Conservation (phyloP, 2,797 vertebrate genomes). For the Furcifer pardalis region DNA sequence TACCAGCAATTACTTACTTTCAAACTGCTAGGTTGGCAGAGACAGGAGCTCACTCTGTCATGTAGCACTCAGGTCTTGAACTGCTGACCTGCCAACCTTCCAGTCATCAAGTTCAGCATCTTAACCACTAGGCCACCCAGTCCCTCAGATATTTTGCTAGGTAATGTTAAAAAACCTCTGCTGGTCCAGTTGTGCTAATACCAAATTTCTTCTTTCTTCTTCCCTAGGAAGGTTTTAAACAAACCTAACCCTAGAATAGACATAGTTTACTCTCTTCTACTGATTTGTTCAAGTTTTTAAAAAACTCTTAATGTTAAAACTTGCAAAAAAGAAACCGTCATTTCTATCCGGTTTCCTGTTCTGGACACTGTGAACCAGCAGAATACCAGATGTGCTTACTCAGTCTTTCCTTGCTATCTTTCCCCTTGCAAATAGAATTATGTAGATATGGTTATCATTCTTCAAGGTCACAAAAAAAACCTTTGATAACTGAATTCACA, state of each 20-base stretch:
- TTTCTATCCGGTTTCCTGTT: too few relatives aligned
- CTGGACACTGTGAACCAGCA: not conserved
- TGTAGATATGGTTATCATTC: not conserved
- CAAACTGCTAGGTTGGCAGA: too few relatives aligned
- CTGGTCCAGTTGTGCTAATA: not conserved
- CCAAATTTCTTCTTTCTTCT: not conserved
- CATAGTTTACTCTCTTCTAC: not conserved
- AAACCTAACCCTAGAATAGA: not conserved
- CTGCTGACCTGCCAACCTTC: too few relatives aligned
- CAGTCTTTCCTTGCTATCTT: too few relatives aligned
- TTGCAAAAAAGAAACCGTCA: not conserved
- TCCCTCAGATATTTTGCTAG: too few relatives aligned
- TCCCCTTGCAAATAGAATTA: not conserved
- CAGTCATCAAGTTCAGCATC: too few relatives aligned
- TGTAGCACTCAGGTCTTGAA: too few relatives aligned
- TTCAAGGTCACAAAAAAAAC: not conserved
- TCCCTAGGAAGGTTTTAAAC: not conserved
- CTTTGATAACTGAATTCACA: too few relatives aligned
- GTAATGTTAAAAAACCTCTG: too few relatives aligned
- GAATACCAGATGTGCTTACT: not conserved
- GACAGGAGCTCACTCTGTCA: too few relatives aligned
- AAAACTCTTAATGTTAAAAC: not conserved
- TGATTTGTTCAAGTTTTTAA: not conserved
- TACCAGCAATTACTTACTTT: too few relatives aligned
- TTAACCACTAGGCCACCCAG: too few relatives aligned